Percentiles rank a stretch among this genome's conserved stretches.
Conservation (phyloP, 1,140 invertebrate species). For the Drepana arcuata region DNA sequence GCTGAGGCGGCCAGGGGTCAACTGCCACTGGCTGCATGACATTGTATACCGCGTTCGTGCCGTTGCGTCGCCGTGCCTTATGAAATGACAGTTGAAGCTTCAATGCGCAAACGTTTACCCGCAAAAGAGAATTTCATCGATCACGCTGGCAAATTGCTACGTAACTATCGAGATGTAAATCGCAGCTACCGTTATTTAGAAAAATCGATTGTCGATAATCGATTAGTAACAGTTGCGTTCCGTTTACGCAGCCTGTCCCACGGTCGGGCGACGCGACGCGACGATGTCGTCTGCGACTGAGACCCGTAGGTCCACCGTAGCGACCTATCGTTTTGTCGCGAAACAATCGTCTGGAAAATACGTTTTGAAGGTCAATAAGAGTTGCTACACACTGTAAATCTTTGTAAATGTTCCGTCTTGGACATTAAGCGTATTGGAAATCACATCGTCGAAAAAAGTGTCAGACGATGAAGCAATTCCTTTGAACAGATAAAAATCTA, state of each 20-base stretch:
- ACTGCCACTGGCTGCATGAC: slow-evolving; percentile 25
- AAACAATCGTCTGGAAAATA: slow-evolving; percentile 49
- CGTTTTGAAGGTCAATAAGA: slow-evolving; percentile 38
- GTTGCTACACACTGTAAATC: slow-evolving; percentile 27
- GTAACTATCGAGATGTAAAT: slow-evolving; percentile 62
- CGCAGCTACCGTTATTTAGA: slow-evolving; percentile 60
- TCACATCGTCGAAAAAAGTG: too few relatives aligned
- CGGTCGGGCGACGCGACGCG: slow-evolving; percentile 28
- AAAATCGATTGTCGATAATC: slow-evolving; percentile 61
- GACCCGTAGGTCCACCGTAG: slow-evolving; percentile 28
- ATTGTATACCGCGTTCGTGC: slow-evolving; percentile 37
- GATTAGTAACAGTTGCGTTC: slow-evolving; percentile 56
- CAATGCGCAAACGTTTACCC: slow-evolving; percentile 53
- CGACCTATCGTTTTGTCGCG: slow-evolving; percentile 23
- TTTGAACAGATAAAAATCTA: too few relatives aligned
- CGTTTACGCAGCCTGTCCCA: slow-evolving; percentile 57
- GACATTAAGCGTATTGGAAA: too few relatives aligned
- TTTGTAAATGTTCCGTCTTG: neutral
- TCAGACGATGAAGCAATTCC: too few relatives aligned
- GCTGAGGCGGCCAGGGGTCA: slow-evolving; percentile 23
- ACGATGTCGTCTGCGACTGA: too few relatives aligned
- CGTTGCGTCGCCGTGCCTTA: slow-evolving; percentile 49
- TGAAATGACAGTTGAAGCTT: slow-evolving; percentile 64
- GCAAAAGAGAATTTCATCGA: slow-evolving; percentile 59
- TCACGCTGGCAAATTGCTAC: slow-evolving; percentile 59